Conservation (phyloP, 1,140 invertebrate species). For the Drosophila pallidifrons region DNA sequence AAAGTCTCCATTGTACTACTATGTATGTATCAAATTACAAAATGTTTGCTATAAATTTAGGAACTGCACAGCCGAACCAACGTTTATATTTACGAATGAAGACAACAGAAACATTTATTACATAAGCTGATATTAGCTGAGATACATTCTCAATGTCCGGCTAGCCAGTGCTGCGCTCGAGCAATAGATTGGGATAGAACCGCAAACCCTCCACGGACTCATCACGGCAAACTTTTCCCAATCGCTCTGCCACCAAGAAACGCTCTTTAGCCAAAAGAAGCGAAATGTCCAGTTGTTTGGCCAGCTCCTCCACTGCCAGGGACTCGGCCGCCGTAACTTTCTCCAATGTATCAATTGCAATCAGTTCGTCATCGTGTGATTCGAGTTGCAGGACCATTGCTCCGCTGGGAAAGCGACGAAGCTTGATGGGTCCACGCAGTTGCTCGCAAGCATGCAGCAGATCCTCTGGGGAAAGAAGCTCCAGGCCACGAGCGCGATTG, state of each 20-base stretch:
- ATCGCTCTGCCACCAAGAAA: constrained; percentile 92
- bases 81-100: neutral
- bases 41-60: constrained; percentile 15
- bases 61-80: neutral
- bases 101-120: constrained; percentile 25
- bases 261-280: constrained; percentile 95
- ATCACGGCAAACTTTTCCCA: constrained; percentile 95
- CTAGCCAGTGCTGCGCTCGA: constrained; percentile 74
- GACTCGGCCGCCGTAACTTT: constrained; percentile 91
- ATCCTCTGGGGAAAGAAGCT: constrained; percentile 97
- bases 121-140: neutral
- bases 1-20: constrained; percentile 44
- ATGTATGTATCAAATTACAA: constrained; percentile 37
- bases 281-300: constrained; percentile 92
- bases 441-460: constrained; percentile 95
- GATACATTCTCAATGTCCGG: neutral
- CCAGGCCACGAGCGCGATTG: constrained; percentile 94
- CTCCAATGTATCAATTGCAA: constrained; percentile 90
- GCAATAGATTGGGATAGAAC: constrained; percentile 96
- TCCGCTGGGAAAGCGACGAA: constrained; percentile 95
- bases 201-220: constrained; percentile 96
- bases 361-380: constrained; percentile 91
- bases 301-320: constrained; percentile 94
- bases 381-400: constrained; percentile 95
- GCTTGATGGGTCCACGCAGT: constrained; percentile 90